Evolutionary conservation across 1,140 invertebrate species (phyloP).

Genomic region (Potamilus streckersoni): DNA sequence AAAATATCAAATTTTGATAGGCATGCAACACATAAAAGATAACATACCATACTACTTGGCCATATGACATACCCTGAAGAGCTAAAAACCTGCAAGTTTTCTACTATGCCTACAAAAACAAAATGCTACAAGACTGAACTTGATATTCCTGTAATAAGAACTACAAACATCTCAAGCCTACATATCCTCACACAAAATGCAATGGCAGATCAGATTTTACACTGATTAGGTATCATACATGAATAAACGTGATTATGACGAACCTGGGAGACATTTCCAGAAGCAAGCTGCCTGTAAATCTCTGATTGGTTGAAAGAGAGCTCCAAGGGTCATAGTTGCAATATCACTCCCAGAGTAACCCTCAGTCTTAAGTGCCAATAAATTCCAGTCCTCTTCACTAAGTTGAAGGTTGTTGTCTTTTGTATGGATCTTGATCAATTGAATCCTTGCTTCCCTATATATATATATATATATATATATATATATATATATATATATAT

Average conservation of each 20-base stretch:
- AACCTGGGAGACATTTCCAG: not conserved
- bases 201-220: not conserved
- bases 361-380: conserved; percentile 68
- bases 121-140: too few relatives aligned
- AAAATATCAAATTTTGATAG: too few relatives aligned
- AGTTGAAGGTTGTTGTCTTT: conserved; percentile 44
- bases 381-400: conserved; percentile 63
- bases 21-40: too few relatives aligned
- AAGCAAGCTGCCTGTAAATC: conserved; percentile 65
- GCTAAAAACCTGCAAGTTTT: too few relatives aligned
- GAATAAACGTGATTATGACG: not conserved
- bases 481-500: conserved; percentile 25
- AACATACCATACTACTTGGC: too few relatives aligned
- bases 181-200: too few relatives aligned
- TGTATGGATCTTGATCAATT: conserved; percentile 62
- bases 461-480: conserved; percentile 17
- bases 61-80: too few relatives aligned
- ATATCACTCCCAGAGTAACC: conserved; percentile 74
- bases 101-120: too few relatives aligned
- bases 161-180: too few relatives aligned
- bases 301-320: conserved; percentile 71
- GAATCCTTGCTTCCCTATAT: conserved; percentile 55
- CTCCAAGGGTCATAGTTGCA: conserved; percentile 68
- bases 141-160: too few relatives aligned
- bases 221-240: not conserved